Conservation (phyloP, 2,888 invertebrate genomes). For the Cephus runcator region DNA sequence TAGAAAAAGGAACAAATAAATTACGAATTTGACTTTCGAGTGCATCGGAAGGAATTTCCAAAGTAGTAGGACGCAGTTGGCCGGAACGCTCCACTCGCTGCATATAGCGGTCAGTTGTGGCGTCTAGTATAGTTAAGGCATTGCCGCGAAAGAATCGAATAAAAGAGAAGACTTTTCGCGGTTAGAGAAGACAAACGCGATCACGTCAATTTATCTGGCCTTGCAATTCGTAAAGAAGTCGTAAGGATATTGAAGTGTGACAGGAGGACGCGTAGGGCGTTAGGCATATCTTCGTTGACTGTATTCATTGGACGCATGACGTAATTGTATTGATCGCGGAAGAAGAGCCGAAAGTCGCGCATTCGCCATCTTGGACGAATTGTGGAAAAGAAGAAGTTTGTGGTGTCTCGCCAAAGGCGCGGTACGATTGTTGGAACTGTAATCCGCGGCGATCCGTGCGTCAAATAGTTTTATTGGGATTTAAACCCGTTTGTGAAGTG, state of each 20-base stretch:
- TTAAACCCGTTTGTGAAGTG: slow-evolving; percentile 71
- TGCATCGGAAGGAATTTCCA: slow-evolving; percentile 34
- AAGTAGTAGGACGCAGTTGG: slow-evolving; percentile 41
- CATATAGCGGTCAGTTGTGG: slow-evolving; percentile 12
- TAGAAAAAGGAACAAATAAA: not conserved
- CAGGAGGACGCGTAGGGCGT: not conserved
- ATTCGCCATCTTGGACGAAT: slow-evolving; percentile 68
- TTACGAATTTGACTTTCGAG: slow-evolving; percentile 30
- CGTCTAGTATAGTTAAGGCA: not conserved
- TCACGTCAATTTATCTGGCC: not conserved
- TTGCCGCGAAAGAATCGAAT: not conserved
- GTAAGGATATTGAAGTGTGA: slow-evolving; percentile 8
- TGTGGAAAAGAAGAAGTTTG: slow-evolving; percentile 62
- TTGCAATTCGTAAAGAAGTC: slow-evolving; percentile 8
- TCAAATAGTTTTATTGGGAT: slow-evolving; percentile 62
- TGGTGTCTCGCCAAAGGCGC: slow-evolving; percentile 50
- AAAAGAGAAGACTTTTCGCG: not conserved
- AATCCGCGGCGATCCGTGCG: slow-evolving; percentile 63
- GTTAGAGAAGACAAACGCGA: not conserved
- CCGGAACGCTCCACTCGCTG: slow-evolving; percentile 38
- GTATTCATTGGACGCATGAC: slow-evolving; percentile 60
- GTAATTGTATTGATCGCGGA: slow-evolving; percentile 68
- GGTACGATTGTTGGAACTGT: slow-evolving; percentile 46
- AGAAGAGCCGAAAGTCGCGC: slow-evolving; percentile 63
- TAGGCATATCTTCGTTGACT: slow-evolving; percentile 1